phyloP scores from a whole-genome alignment of 1,140 invertebrate genomes.

The Lasioglossum albipes region DNA sequence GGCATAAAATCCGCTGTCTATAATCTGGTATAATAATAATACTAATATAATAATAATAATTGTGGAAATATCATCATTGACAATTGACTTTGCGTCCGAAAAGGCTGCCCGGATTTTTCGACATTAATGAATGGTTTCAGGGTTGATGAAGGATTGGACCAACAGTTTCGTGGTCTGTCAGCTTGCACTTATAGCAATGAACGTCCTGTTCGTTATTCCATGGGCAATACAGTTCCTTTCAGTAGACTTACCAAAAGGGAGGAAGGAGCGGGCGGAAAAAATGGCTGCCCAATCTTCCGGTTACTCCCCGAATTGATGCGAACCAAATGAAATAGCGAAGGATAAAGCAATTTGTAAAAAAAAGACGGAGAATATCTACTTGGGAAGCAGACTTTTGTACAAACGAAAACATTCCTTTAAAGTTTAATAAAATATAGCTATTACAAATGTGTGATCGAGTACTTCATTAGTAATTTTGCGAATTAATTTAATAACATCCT shows the following conservation, averaged over 20 bases:
- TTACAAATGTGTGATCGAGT: background rate
- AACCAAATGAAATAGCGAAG: constrained; percentile 27
- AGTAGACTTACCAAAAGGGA: constrained; percentile 50
- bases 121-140: constrained; percentile 57
- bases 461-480: background rate
- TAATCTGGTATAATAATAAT: too few relatives aligned
- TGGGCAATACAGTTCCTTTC: constrained; percentile 73
- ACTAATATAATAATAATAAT: background rate
- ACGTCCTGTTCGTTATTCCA: constrained; percentile 72
- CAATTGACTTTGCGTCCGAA: background rate
- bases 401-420: background rate
- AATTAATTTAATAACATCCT: background rate
- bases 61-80: background rate
- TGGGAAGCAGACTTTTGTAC: background rate
- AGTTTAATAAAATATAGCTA: background rate
- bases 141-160: constrained; percentile 77
- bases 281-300: constrained; percentile 29
- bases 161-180: constrained; percentile 73
- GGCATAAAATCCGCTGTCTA: too few relatives aligned
- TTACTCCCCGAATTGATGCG: constrained; percentile 23
- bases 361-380: background rate
- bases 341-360: background rate
- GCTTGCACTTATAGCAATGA: constrained; percentile 69
- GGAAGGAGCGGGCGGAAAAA: constrained; percentile 34
- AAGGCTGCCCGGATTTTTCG: background rate